Percentiles rank a stretch among this genome's conserved stretches.
phyloP scores from a whole-genome alignment of 1,140 invertebrate species.

The Teleogryllus occipitalis region DNA sequence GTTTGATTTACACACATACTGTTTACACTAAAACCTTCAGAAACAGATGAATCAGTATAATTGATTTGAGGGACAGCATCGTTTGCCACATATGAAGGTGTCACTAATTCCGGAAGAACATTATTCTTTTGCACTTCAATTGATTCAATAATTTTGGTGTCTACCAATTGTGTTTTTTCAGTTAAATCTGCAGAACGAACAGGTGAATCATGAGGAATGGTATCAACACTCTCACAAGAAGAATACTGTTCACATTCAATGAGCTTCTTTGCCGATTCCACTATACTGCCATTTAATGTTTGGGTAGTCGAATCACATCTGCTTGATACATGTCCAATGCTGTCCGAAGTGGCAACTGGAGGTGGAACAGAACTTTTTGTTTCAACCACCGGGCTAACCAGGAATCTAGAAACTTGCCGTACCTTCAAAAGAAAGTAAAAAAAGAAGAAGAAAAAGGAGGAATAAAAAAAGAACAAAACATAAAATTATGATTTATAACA shows the following conservation, averaged over 20 bases:
- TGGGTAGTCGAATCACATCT: background rate
- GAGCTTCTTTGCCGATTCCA: background rate
- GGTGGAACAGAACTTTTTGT: conserved; percentile 28
- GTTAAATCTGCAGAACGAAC: background rate
- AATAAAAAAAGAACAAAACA: too few species aligned
- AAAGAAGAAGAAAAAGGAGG: background rate
- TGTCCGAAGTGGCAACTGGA: background rate
- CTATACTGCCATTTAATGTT: background rate
- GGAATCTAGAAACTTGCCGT: conserved; percentile 66
- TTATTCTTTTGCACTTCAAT: too few species aligned
- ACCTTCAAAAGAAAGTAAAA: conserved; percentile 31
- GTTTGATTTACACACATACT: too few species aligned
- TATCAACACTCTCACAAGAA: background rate
- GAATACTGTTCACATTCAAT: background rate
- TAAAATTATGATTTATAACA: too few species aligned
- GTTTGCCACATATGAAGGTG: too few species aligned
- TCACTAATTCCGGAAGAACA: too few species aligned
- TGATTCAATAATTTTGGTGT: too few species aligned
- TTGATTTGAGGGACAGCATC: too few species aligned
- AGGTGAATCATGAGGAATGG: background rate
- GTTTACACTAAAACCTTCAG: too few species aligned
- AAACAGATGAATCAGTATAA: too few species aligned
- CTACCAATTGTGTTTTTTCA: too few species aligned
- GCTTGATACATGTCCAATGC: background rate
- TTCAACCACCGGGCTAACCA: conserved; percentile 64